Base-by-base conservation (phyloP, 2,797 vertebrate genomes). In the Mormyrus hasselquistii region DNA sequence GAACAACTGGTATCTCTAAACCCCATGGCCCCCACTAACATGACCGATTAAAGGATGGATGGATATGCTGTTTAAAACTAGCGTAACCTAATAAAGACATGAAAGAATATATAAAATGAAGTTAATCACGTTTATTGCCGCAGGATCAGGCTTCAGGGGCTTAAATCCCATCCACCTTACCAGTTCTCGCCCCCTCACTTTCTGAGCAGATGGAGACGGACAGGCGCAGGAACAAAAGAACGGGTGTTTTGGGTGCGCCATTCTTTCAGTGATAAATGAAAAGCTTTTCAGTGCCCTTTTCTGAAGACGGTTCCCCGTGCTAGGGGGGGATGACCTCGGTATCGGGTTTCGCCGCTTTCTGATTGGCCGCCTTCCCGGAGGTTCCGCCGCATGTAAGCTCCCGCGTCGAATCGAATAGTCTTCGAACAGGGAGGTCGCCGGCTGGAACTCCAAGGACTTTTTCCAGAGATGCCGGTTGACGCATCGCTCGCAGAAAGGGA, bases 211-310 rank as follows among this genome's bases (percentile, higher is more conserved):
- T 73, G 76, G 88, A 82, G 73, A 82, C 41, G 88, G 52, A 83
- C 69, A 57, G 73, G 88, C 44, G 12, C 10, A 38, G 88, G n/a
- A 57, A 88, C 88, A 82, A 82, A 53, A 25, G 34, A 59, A 8
- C 29, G 73, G 50, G 52, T 52, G 69, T 41, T 88, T 76, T 19
- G 69, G 69, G 69, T 76, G 34, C 69, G 69, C 88, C n/a, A n/a
- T 88, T 50, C 38, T 79, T 52, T 7, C 4, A 6, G 34, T 88
- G 88, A 83, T 83, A 88, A 88, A 88, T 88, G 69, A 88, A 82
- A 76, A 83, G 69, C 29, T 82, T 57, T 53, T 88, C 29, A 87
- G 87, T 41, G 87, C 38, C 65, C 69, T 50, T 88, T 79, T 88
- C 53, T 57, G 34, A 83, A 57, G 50, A 88, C 76, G 88, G 34